These are phyloP conservation scores for Hypocryptadius cinnamomeus DNA, from an alignment of 2,113 vertebrate species.

Conservation along the genomic window DNA sequence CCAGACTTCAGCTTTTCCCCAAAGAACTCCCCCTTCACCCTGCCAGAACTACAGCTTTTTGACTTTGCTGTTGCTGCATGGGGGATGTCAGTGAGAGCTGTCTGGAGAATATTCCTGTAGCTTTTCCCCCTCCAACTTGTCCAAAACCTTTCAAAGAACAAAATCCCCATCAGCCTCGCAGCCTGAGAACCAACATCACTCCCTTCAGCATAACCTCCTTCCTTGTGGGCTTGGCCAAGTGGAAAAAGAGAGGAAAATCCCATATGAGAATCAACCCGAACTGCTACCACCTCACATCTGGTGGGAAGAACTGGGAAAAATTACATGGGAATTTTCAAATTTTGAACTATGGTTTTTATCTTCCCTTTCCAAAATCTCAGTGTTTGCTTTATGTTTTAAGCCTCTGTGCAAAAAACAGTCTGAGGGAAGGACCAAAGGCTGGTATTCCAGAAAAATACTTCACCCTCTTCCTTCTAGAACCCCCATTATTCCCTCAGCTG, in stretches of 20 bases:
- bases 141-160: background rate
- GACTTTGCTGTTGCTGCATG: fast-evolving
- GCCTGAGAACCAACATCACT: background rate
- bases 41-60: background rate
- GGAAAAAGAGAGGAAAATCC: background rate
- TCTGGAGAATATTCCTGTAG: background rate
- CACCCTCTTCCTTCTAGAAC: background rate
- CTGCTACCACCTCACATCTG: background rate
- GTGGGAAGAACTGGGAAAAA: background rate
- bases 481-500: background rate
- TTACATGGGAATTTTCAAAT: fast-evolving
- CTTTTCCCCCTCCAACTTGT: fast-evolving
- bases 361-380: background rate
- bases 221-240: background rate
- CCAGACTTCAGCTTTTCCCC: background rate
- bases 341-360: background rate
- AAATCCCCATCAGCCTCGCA: background rate
- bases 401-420: background rate
- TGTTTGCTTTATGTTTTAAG: background rate
- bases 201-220: background rate
- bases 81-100: background rate
- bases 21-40: background rate
- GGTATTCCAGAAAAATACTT: background rate
- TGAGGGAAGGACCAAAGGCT: background rate
- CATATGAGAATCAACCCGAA: background rate